phyloP scores from a whole-genome alignment of 2,888 invertebrate species.

The Netelia inedita region DNA sequence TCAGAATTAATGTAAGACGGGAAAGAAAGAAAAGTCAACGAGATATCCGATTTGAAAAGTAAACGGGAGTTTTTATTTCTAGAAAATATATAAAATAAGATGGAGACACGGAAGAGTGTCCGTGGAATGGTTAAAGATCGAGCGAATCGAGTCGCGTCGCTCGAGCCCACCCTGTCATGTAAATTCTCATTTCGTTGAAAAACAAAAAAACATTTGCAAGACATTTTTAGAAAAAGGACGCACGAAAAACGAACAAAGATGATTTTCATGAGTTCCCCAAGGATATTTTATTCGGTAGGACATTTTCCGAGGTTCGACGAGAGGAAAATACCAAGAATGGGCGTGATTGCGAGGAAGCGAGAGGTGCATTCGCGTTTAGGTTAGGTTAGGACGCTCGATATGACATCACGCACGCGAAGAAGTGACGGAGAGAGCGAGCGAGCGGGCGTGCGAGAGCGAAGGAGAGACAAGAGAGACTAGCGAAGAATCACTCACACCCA shows the following conservation, averaged over 20 bases:
- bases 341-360: constrained; percentile 79
- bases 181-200: background rate
- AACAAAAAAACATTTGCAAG: background rate
- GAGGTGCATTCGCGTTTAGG: constrained; percentile 70
- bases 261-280: constrained; percentile 4
- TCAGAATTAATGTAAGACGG: background rate
- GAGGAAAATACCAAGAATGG: constrained; percentile 80
- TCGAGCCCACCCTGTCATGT: background rate
- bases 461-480: constrained; percentile 6
- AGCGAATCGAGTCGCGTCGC: background rate
- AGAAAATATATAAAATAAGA: constrained; percentile 6
- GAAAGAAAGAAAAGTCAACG: too few relatives aligned
- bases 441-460: constrained; percentile 32
- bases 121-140: constrained; percentile 17
- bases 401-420: constrained; percentile 78
- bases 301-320: constrained; percentile 19
- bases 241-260: background rate
- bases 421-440: constrained; percentile 47
- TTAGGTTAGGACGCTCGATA: constrained; percentile 81
- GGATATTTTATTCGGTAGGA: constrained; percentile 12
- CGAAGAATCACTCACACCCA: constrained; percentile 40
- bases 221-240: background rate
- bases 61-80: background rate
- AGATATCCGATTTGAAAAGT: too few relatives aligned
- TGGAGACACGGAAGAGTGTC: constrained; percentile 23